phyloP scores from a whole-genome alignment of 2,888 invertebrate genomes.

The Kryphioiulus occultus region DNA sequence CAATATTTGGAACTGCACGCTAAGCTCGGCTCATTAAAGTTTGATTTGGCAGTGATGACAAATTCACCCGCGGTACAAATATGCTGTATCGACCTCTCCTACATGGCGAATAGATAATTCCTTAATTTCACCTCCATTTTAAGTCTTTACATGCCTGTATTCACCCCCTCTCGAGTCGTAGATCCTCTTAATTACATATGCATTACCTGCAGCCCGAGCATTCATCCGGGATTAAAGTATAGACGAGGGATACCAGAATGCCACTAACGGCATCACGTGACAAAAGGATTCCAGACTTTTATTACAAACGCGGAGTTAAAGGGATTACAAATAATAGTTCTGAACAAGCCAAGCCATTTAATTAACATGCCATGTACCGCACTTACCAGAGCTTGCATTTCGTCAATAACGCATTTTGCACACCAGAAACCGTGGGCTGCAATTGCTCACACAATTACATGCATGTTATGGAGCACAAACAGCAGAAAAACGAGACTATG shows the following conservation, averaged over 20 bases:
- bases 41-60: conserved; percentile 7
- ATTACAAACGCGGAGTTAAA: conserved; percentile 1
- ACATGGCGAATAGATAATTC: background rate
- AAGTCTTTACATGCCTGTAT: background rate
- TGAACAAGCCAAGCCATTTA: background rate
- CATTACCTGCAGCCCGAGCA: background rate
- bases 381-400: background rate
- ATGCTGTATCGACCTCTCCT: background rate
- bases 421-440: background rate
- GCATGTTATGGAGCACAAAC: no score
- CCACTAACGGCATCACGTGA: conserved; percentile 35
- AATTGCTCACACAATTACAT: no score
- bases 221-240: conserved; percentile 7
- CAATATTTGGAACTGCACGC: background rate
- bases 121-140: background rate
- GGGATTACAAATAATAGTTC: conserved; percentile 13
- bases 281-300: background rate
- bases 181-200: conserved; percentile 23
- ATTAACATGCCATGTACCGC: background rate
- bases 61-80: background rate
- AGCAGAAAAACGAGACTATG: no score
- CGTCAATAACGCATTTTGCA: background rate
- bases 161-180: conserved; percentile 8
- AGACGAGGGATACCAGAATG: conserved; percentile 3
- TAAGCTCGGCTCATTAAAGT: background rate